Evolutionary conservation across 2,797 vertebrate genomes (phyloP).

Genomic region (Macroramphosus scolopax): DNA sequence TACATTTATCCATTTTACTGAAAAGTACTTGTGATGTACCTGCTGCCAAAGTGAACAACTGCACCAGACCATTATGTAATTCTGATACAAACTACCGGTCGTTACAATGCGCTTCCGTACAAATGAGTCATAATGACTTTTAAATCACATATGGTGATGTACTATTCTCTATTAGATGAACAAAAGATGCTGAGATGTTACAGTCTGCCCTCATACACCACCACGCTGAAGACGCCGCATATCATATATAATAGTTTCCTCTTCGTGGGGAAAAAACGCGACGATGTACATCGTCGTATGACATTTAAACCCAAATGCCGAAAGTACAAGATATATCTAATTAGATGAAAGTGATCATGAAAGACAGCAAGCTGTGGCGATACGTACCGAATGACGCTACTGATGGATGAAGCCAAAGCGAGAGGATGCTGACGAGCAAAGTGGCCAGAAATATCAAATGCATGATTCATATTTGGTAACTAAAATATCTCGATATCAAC

Average conservation of each 20-base stretch:
- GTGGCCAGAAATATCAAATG: slow-evolving; percentile 80
- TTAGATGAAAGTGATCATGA: slow-evolving; percentile 18
- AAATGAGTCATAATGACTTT: slow-evolving; percentile 2
- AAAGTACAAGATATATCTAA: slow-evolving; percentile 7
- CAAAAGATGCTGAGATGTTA: slow-evolving; percentile 57
- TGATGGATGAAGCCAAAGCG: slow-evolving; percentile 73
- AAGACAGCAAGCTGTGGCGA: slow-evolving; percentile 30
- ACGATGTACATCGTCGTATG: slow-evolving; percentile 1
- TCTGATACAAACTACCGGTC: slow-evolving; percentile 1
- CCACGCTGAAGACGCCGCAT: slow-evolving; percentile 55
- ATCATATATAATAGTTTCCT: slow-evolving; percentile 36
- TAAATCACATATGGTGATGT: slow-evolving; percentile 14
- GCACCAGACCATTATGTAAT: slow-evolving; percentile 41
- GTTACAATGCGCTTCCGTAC: slow-evolving; percentile 2
- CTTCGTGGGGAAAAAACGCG: background rate
- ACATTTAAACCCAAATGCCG: background rate
- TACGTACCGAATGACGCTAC: slow-evolving; percentile 85
- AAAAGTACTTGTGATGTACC: slow-evolving; percentile 20
- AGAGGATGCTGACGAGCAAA: slow-evolving; percentile 79
- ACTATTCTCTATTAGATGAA: slow-evolving; percentile 29
- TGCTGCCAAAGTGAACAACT: slow-evolving; percentile 32
- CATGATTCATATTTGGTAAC: slow-evolving; percentile 86
- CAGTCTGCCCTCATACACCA: slow-evolving; percentile 55
- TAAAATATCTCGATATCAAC: slow-evolving; percentile 75
- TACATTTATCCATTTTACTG: slow-evolving; percentile 4